These are phyloP conservation scores for Coptodon bakossiorum DNA, from an alignment of 2,113 vertebrate species.

Conservation along the genomic window DNA sequence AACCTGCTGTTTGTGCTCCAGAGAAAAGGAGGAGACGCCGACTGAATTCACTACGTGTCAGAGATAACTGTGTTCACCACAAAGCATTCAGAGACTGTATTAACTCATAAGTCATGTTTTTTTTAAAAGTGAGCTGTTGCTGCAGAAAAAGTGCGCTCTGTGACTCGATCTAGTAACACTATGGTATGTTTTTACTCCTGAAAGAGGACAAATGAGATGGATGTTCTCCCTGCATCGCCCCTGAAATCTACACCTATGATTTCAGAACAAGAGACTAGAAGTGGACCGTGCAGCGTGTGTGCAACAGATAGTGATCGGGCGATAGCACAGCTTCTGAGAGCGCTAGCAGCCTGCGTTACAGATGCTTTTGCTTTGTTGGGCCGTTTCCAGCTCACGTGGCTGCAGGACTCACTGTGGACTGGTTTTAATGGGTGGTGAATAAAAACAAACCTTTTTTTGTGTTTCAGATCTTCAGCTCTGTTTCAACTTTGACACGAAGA, in stretches of 20 bases:
- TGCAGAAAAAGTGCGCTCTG: not conserved
- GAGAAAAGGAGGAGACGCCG: not conserved
- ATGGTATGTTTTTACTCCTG: no score
- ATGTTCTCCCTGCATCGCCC: not conserved
- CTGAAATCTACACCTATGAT: not conserved
- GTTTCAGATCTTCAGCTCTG: constrained; percentile 71
- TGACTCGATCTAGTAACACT: not conserved
- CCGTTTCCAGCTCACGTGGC: not conserved
- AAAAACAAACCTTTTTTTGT: not conserved
- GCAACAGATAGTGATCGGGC: not conserved
- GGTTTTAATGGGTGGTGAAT: not conserved
- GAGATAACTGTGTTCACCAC: not conserved
- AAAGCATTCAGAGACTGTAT: not conserved
- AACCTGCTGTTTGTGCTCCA: not conserved
- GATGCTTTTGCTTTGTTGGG: not conserved
- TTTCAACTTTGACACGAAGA: constrained; percentile 86
- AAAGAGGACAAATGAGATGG: not conserved
- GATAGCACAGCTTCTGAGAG: not conserved
- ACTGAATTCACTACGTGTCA: not conserved
- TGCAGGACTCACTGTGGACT: not conserved
- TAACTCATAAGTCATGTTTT: not conserved
- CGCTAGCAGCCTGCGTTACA: accelerated
- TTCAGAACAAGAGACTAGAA: not conserved
- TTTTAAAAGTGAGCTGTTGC: not conserved
- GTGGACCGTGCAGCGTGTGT: not conserved